Evolutionary conservation across 2,797 vertebrate genomes (phyloP), one percentile per base, ranked within the genome.

Genomic region (Myotis planiceps): DNA sequence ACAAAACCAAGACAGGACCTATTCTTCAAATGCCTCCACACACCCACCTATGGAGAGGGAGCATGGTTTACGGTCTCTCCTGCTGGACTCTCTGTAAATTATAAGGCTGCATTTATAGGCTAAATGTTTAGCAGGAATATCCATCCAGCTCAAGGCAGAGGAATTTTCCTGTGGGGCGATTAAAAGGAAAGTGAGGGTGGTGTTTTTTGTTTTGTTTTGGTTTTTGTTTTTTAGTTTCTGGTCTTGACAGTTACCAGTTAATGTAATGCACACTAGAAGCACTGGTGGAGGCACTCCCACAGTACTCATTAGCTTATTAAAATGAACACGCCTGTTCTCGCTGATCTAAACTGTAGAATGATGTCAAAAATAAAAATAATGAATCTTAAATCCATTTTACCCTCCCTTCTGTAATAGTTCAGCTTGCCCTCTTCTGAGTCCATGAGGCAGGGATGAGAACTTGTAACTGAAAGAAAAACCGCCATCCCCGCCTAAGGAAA

Each of bases 231-330:
- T 29, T 37, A 37, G 51, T 74, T 82, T 65, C 65, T 34, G 29
- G 34, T 29, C 71, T 82, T 74, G 65, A 58, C 88, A 66, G 65
- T 94, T 86, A 94, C 47, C n/a, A 72, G 68, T 89, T 65, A 75
- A 78, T 68, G 25, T 79, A 81, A 79, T 63, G 25, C 53, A 66
- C 91, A 74, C n/a, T n/a, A 1, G 91, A 91, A 51, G 83, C 58
- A 14, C 49, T 10, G 45, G 13, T 47, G 69, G 12, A 79, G 34
- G 55, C 29, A 55, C 29, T 95, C 78, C 79, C 66, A n/a, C 2
- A 15, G 25, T 60, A 68, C 45, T 92, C 55, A 53, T 90, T 88
- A 94, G 90, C 90, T 90, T 94, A 92, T 94, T 95, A 93, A 92
- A 90, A 85, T 88, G 81, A 95, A 55, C 68, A 92, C 55, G 82